A percentile compares a stretch with the other conserved stretches of the same genome.
Evolutionary conservation across 1,140 invertebrate species (phyloP).

Genomic region (Drosophila ficusphila): DNA sequence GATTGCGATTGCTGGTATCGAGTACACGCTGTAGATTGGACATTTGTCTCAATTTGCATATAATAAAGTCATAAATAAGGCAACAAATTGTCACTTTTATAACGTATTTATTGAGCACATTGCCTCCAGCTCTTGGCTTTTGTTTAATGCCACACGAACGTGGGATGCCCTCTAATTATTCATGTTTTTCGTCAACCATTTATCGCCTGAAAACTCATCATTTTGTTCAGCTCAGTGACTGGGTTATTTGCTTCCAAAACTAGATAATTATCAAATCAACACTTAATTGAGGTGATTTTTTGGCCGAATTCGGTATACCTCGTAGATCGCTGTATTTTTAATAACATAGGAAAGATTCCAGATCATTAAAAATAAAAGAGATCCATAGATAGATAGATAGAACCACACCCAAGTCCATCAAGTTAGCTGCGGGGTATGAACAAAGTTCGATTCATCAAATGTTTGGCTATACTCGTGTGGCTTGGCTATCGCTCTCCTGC

Average conservation of each 20-base stretch:
- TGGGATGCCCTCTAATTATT: conserved; percentile 10
- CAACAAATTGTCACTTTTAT: conserved; percentile 72
- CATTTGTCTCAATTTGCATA: conserved; percentile 79
- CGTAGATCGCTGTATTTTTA: not conserved
- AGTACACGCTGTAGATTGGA: conserved; percentile 35
- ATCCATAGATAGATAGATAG: no score
- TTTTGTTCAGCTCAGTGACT: not conserved
- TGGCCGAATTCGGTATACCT: not conserved
- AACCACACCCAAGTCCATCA: conserved; percentile 12
- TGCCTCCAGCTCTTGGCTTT: conserved; percentile 16
- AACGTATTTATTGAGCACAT: conserved; percentile 70
- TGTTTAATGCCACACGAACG: conserved; percentile 18
- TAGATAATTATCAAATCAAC: not conserved
- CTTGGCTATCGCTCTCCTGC: conserved; percentile 24
- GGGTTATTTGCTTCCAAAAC: not conserved
- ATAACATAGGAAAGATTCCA: not conserved
- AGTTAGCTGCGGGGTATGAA: conserved; percentile 14
- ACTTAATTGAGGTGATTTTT: not conserved
- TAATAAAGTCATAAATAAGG: conserved; percentile 78
- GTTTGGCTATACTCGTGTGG: conserved; percentile 20
- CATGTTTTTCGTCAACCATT: not conserved
- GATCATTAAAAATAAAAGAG: not conserved
- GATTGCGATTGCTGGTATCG: conserved; percentile 29
- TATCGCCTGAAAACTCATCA: not conserved
- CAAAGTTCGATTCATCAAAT: conserved; percentile 24